These are phyloP conservation scores for Amphipoea oculea DNA, from an alignment of 2,888 invertebrate genomes.

Conservation along the genomic window DNA sequence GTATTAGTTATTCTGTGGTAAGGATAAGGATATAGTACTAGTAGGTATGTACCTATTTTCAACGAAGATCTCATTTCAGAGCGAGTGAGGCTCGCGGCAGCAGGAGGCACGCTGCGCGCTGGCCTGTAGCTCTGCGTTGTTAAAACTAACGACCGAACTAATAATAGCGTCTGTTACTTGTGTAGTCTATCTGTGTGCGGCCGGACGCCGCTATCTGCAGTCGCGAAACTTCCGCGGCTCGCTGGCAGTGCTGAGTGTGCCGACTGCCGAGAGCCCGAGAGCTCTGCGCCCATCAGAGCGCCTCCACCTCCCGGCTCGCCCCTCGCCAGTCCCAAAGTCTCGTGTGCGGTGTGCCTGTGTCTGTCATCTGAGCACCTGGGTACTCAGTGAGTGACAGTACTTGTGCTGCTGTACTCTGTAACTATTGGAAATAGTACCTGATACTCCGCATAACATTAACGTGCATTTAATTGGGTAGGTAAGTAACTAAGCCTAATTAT, in stretches of 20 bases:
- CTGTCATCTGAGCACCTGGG: background rate
- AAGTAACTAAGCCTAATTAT: background rate
- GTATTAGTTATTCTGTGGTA: too few relatives aligned
- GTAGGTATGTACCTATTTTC: background rate
- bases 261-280: too few relatives aligned
- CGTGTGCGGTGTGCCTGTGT: too few relatives aligned
- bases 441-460: background rate
- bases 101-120: background rate
- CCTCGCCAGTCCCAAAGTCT: background rate
- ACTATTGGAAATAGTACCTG: background rate
- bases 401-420: background rate
- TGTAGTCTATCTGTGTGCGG: conserved; percentile 9
- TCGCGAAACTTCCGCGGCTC: conserved; percentile 12
- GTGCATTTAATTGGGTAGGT: background rate
- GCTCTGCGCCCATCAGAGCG: background rate
- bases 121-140: conserved; percentile 3
- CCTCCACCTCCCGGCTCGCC: background rate
- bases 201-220: conserved; percentile 36
- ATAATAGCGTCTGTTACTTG: conserved; percentile 22
- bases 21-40: too few relatives aligned
- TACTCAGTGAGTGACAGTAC: too few relatives aligned
- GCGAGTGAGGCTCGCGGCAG: background rate
- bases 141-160: conserved; percentile 20
- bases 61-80: conserved; percentile 11
- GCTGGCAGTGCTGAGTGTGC: background rate